Conservation (phyloP, 1,140 invertebrate genomes). For the Metaphire vulgaris region DNA sequence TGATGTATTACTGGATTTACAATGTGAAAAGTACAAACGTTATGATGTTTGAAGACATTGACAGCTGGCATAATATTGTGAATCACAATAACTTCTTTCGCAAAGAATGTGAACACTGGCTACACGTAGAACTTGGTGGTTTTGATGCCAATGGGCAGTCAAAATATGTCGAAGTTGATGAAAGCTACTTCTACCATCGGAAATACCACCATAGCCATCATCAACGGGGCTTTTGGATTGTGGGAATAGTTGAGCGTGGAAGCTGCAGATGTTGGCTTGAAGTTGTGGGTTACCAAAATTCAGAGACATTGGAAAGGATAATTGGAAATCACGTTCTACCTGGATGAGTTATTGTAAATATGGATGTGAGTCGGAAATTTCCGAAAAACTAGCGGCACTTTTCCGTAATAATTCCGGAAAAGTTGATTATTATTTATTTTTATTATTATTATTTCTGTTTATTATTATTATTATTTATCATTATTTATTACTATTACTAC, state of each 20-base stretch:
- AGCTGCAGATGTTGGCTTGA: background rate
- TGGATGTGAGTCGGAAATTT: no score
- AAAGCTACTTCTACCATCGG: background rate
- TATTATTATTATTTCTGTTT: no score
- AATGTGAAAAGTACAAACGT: background rate
- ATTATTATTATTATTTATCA: no score
- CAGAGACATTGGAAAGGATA: background rate
- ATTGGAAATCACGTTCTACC: background rate
- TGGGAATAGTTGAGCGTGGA: background rate
- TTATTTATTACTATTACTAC: no score
- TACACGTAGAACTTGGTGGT: background rate
- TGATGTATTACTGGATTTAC: slow-evolving; percentile 13
- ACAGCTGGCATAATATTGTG: background rate
- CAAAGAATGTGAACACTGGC: background rate
- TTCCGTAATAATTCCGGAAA: no score
- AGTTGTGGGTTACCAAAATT: background rate
- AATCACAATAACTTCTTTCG: background rate
- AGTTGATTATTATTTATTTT: no score
- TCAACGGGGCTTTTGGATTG: background rate
- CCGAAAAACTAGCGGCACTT: no score
- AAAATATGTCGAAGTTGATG: background rate
- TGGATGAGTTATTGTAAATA: no score
- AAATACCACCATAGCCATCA: background rate
- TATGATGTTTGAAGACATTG: background rate
- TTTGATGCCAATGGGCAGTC: background rate